Evolutionary conservation across 2,797 vertebrate genomes (phyloP).

Genomic region (Prionace glauca): DNA sequence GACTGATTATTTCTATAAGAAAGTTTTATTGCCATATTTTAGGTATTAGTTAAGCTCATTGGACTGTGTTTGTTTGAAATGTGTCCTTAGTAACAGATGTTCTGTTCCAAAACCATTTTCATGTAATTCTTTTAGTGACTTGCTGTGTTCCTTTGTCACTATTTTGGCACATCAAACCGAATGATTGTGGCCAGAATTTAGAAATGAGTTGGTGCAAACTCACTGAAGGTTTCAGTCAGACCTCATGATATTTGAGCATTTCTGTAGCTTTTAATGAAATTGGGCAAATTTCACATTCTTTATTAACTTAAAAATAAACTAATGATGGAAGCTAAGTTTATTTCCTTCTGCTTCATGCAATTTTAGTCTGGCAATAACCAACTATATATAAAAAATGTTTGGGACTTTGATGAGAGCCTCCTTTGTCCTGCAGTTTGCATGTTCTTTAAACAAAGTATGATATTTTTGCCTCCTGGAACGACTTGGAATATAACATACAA

Average conservation of each 20-base stretch:
- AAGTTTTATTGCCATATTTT: neutral
- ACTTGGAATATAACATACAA: neutral
- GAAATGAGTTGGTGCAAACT: neutral
- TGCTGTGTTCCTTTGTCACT: neutral
- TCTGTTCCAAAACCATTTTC: neutral
- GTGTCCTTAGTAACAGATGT: neutral
- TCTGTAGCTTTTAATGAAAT: neutral
- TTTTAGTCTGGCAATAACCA: neutral
- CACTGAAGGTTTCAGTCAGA: neutral
- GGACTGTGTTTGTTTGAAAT: neutral
- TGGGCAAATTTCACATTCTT: neutral
- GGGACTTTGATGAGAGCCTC: neutral
- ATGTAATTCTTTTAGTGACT: neutral
- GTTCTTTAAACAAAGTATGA: neutral
- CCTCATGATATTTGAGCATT: neutral
- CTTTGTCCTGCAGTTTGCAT: neutral
- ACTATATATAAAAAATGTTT: neutral
- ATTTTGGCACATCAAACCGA: neutral
- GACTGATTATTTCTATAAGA: neutral
- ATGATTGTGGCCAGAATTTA: neutral
- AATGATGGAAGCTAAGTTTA: neutral
- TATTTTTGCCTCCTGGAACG: neutral
- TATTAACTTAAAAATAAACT: neutral
- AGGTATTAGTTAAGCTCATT: constrained; percentile 5
- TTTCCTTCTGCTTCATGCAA: neutral